Evolutionary conservation across 2,797 vertebrate species (phyloP), one percentile per base, ranked within the genome.

Genomic region (Atherinosoma microstoma): DNA sequence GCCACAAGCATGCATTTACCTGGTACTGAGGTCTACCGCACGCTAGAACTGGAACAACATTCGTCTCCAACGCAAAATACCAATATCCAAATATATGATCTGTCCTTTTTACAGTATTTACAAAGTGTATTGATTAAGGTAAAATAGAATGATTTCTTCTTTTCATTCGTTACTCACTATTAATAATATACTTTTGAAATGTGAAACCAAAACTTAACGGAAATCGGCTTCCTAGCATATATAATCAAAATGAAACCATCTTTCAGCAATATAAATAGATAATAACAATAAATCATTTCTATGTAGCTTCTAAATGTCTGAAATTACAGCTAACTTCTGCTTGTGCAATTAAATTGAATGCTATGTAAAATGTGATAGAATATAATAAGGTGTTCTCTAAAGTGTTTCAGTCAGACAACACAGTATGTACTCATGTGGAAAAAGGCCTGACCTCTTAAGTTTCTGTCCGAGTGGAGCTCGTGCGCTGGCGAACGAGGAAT

Each of bases 11-110:
- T 94, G 93, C 92, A 90, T 93, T 91, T 89, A 93, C 92, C 89
- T 87, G 91, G 91, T 92, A 93, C 90, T 89, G 91, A 93, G 91
- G 90, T 89, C 90, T 91, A 93, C 91, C 89, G 84, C 90, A 94
- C 91, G 84, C 90, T 88, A 91, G 84, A 90, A 94, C 92, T 89
- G 88, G 89, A 92, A 93, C 91, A 83, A 93, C 92, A 93, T 92
- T 90, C 87, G 91, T 91, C 88, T 93, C 92, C 93, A 93, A 94
- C 91, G 88, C 88, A 93, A 93, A 94, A 93, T 92, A 93, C 89
- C 90, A 90, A 93, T 93, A 93, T 94, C 93, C 91, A 94, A 94
- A 94, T 94, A 94, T 94, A 94, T 93, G 93, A 94, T 93, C 93
- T 94, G 92, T 94, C 82, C 79, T 93, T 93, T 94, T 83, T 94